Evolutionary conservation across 2,113 vertebrate genomes (phyloP), one percentile per base, ranked within the genome.

Genomic region (Lanius collurio): DNA sequence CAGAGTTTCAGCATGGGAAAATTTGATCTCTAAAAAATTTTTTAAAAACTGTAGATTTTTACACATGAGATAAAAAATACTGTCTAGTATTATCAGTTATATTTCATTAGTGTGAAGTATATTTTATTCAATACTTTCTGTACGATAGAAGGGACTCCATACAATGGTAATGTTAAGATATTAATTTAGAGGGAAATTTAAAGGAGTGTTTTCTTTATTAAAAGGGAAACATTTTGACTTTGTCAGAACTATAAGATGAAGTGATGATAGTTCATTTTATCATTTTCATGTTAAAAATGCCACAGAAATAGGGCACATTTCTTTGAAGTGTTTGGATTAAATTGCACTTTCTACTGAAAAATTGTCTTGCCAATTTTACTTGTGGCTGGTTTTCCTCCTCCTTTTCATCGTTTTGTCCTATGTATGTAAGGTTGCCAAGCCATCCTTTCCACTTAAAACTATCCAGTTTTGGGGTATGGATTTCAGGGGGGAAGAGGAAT

Each of bases 201-300:
- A 82, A 88, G 7, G 23, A 85, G 3, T 62, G 23, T 2, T 73
- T 94, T 46, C 67, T 80, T 83, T 80, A 65, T 42, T 77, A 71
- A 65, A 95, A 65, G 59, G 57, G 83, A 94, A 92, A 91, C 18
- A 70, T 93, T 95, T 91, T 93, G 81, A 90, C 84, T 91, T 71
- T 60, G 44, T 95, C 70, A 85, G 64, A 91, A 70, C 31, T 79
- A 74, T 76, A 88, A 74, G 59, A 94, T 76, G 64, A 94, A 84
- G 49, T 35, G 49, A 85, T 76, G 81, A 93, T 73, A 5, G 52
- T 79, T 94, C 67, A 69, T 95, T 94, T 91, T 87, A 91, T 70
- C 42, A 91, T 90, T 91, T 95, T 87, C 35, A 7, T 67, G 56
- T 90, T 87, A 88, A 87, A 94, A 91, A 85, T 73, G 39, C 46